Percentiles rank a stretch among this genome's conserved stretches.
phyloP scores from a whole-genome alignment of 2,113 vertebrate genomes.

The Urocolius indicus region DNA sequence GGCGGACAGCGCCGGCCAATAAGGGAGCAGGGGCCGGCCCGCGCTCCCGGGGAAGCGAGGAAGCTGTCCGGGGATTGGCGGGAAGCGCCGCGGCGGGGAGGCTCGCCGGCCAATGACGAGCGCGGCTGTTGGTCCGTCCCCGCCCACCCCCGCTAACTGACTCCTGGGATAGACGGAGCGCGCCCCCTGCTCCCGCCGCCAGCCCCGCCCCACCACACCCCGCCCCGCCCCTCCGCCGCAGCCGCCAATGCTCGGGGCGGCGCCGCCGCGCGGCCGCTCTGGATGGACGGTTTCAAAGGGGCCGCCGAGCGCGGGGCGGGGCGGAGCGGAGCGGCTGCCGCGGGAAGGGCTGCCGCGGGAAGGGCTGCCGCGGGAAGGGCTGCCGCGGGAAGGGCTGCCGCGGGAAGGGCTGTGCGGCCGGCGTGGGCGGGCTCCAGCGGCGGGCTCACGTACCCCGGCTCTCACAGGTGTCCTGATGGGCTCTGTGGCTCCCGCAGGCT shows the following conservation, averaged over 20 bases:
- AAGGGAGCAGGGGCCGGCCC: not conserved
- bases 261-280: rapidly evolving
- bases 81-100: rapidly evolving
- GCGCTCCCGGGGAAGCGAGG: rapidly evolving
- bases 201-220: not conserved
- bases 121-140: rapidly evolving
- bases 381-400: too few relatives aligned
- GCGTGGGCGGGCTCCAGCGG: too few relatives aligned
- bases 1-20: not conserved
- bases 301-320: too few relatives aligned
- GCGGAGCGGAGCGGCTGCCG: too few relatives aligned
- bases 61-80: not conserved
- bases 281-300: not conserved
- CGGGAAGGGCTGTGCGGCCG: too few relatives aligned
- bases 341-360: too few relatives aligned
- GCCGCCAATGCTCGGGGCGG: not conserved
- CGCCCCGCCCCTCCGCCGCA: not conserved
- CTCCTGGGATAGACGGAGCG: not conserved
- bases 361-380: too few relatives aligned
- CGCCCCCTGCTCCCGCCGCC: rapidly evolving
- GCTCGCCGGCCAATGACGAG: rapidly evolving
- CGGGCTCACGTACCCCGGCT: too few relatives aligned
- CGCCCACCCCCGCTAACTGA: not conserved
- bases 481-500: too few relatives aligned
- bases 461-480: too few relatives aligned